These are phyloP conservation scores for Dioctria linearis DNA, from an alignment of 2,888 invertebrate genomes.

Conservation along the genomic window DNA sequence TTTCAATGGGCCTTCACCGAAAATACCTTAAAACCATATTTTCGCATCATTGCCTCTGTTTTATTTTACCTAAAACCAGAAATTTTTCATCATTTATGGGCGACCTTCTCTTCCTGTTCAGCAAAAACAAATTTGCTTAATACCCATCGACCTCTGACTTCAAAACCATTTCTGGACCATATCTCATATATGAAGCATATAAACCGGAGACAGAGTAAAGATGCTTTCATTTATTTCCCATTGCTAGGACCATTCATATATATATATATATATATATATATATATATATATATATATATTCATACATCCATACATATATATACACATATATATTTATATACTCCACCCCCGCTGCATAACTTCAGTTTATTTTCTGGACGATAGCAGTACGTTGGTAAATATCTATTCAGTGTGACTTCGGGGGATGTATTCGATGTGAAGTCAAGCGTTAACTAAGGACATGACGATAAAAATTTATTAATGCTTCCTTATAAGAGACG, in stretches of 20 bases:
- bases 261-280: constrained; percentile 27
- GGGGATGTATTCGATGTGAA: constrained; percentile 37
- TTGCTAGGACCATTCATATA: constrained; percentile 27
- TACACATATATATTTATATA: no score
- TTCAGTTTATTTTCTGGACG: constrained; percentile 40
- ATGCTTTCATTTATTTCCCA: constrained; percentile 39
- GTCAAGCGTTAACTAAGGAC: constrained; percentile 47
- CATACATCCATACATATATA: neutral
- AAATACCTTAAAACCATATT: constrained; percentile 35
- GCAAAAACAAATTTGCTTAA: constrained; percentile 42
- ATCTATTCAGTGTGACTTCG: constrained; percentile 30
- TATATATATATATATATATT: constrained; percentile 9
- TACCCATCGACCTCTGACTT: constrained; percentile 2
- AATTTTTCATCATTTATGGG: constrained; percentile 30
- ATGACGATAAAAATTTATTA: constrained; percentile 45
- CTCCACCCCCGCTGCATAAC: neutral
- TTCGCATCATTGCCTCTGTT: constrained; percentile 24
- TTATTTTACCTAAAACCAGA: constrained; percentile 34
- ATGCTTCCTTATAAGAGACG: constrained; percentile 36
- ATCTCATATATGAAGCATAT: constrained; percentile 36
- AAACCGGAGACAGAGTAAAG: constrained; percentile 35
- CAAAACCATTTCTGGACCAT: constrained; percentile 17
- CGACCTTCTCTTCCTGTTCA: constrained; percentile 10
- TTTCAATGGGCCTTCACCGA: constrained; percentile 16
- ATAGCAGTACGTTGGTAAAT: constrained; percentile 39